Evolutionary conservation across 2,888 invertebrate genomes (phyloP).

Genomic region (Acronicta leporina): DNA sequence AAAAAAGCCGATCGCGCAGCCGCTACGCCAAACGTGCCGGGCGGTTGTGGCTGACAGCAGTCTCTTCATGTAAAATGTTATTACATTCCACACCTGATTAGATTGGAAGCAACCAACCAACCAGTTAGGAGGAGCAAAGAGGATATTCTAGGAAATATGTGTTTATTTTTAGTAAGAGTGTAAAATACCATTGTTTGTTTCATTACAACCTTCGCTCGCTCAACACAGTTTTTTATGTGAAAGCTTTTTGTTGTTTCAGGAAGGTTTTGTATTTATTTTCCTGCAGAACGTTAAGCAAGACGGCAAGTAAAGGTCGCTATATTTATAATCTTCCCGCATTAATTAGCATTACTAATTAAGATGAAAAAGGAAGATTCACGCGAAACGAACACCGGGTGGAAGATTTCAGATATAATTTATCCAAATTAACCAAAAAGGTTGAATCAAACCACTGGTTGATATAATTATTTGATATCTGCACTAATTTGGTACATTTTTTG

Average conservation of each 20-base stretch:
- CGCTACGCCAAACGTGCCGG: no score
- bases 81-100: no score
- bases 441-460: slow-evolving; percentile 12
- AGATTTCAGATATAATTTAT: slow-evolving; percentile 27
- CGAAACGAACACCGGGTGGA: slow-evolving; percentile 25
- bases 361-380: slow-evolving; percentile 44
- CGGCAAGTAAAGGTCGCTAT: slow-evolving; percentile 37
- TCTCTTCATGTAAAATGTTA: no score
- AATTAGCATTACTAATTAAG: slow-evolving; percentile 50
- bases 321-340: slow-evolving; percentile 42
- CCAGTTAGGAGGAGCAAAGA: no score
- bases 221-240: not conserved
- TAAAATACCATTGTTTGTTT: not conserved
- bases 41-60: no score
- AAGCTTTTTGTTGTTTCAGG: slow-evolving; percentile 22
- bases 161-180: not conserved
- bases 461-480: slow-evolving; percentile 7
- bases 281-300: slow-evolving; percentile 13
- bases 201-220: not conserved
- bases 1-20: no score
- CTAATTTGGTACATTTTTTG: not conserved
- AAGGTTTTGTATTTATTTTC: slow-evolving; percentile 11
- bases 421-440: slow-evolving; percentile 16
- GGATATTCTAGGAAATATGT: not conserved
- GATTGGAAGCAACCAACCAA: no score